Evolutionary conservation across 2,888 invertebrate species (phyloP), one percentile per base, ranked within the genome.

Genomic region (Dolichopus griseipennis): DNA sequence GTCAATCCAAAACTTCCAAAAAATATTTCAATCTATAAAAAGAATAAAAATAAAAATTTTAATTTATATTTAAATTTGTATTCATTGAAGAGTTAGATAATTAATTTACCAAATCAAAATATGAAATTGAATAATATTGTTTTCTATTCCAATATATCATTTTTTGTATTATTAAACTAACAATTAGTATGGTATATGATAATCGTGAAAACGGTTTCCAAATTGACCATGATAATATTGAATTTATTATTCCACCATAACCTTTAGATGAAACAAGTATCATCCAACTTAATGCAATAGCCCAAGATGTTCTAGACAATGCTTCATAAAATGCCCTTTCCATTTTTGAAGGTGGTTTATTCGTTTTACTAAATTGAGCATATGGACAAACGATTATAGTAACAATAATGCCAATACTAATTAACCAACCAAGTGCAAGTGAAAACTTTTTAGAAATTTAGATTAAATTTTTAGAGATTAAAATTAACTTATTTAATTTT

Each of bases 221-320:
- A 73, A 79, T 77, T 63, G 76, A 68, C 77, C 78, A 78, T 1
- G 80, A 79, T 20, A 81, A 72, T 69, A 81, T 78, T 68, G 77
- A 76, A 33, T 81, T 79, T 27, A 81, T 74, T 1, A 78, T 63
- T 12, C 81, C 81, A 3, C 81, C 81, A 66, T 80, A 79, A 0
- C 78, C 80, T 68, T 80, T 79, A 67, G 78, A 76, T 67, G 81
- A 81, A 37, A 79, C 78, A 77, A 80, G 81, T 9, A 81, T 78
- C 64, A 81, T 79, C 78, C 81, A 79, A 4, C 76, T 78, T 20
- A 80, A 75, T 34, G 76, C 70, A 4, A 77, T 64, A 18, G 80
- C 76, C 81, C 81, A 81, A 4, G 77, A 72, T 37, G 74, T 74
- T 64, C 80, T 77, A 69, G 77, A 78, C 0, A 79, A 69, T 2